Evolutionary conservation across 2,888 invertebrate species (phyloP), one percentile per base, ranked within the genome.

Genomic region (Drosophila limbata): DNA sequence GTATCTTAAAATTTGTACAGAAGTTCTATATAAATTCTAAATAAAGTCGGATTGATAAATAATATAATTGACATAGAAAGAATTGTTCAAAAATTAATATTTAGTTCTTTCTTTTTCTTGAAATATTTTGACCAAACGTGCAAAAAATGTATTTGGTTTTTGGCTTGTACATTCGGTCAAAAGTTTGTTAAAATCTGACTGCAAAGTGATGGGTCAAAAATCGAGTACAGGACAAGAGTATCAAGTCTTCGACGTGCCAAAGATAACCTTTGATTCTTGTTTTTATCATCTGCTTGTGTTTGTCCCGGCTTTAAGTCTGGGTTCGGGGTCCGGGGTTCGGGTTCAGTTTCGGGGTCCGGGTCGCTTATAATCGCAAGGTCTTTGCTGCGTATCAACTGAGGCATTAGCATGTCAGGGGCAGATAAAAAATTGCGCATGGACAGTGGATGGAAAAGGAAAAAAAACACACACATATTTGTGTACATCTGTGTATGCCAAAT

Each of bases 321-420:
- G 33, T 52, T n/a, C 37, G 37, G 17, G 31, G 13, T 33, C 11
- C 31, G 11, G 39, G 39, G 39, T n/a, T n/a, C 13, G 35, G 52
- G 42, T 6, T 28, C 28, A 28, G 8, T 28, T 28, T 28, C 17
- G 15, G 42, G n/a, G 56, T 53, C 33, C 42, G 78, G 69, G 78
- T 63, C 65, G 63, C 42, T 44, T 57, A 44, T 63, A 81, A 61
- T 75, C 69, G 57, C 69, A 33, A 28, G 39, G 86, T 64, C 67
- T 68, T 57, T 57, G 56, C 59, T 42, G 63, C 47, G 33, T 82
- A 66, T 82, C 84, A 86, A 53, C 51, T 19, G 48, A 55, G 70
- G 86, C 48, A 83, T 86, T 79, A 55, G 44, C 73, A 57, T 79
- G 83, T 85, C 83, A 79, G 64, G 65, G 65, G 28, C 62, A 69